Conservation (phyloP, 2,113 vertebrate species). For the Burhinus bistriatus region DNA sequence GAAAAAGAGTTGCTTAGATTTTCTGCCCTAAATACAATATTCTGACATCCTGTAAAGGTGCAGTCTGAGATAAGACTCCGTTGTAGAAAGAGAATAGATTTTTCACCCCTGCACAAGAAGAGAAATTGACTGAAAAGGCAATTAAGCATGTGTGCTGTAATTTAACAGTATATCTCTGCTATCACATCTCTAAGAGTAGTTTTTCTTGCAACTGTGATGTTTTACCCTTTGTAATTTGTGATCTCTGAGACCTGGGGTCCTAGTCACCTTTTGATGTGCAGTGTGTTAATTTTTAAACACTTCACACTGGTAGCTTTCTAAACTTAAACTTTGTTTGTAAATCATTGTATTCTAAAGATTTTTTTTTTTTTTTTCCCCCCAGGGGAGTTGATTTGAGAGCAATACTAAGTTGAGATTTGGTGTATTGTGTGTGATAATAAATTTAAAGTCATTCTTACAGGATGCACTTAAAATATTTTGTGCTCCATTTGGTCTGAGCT, state of each 20-base stretch:
- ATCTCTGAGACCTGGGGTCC: not conserved
- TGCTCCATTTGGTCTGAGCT: not conserved
- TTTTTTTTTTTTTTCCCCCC: too few relatives aligned
- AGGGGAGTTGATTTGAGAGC: not conserved
- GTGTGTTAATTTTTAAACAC: not conserved
- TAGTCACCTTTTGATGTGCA: not conserved
- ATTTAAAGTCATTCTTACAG: not conserved
- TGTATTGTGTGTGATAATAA: not conserved
- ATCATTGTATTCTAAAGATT: not conserved
- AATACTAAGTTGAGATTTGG: not conserved
- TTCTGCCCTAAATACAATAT: too few relatives aligned
- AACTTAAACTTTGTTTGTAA: not conserved
- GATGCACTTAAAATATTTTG: not conserved
- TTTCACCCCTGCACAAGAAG: not conserved
- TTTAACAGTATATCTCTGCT: not conserved
- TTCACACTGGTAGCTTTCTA: not conserved
- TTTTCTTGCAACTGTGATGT: not conserved
- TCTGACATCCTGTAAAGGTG: too few relatives aligned
- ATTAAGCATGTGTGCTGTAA: not conserved
- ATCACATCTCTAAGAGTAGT: not conserved
- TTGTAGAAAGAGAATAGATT: not conserved
- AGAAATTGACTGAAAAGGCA: not conserved
- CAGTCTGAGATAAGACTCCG: not conserved
- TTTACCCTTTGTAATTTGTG: not conserved
- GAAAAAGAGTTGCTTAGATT: too few relatives aligned